Evolutionary conservation across 2,888 invertebrate genomes (phyloP).

Genomic region (Scaptomyza caliginosa): DNA sequence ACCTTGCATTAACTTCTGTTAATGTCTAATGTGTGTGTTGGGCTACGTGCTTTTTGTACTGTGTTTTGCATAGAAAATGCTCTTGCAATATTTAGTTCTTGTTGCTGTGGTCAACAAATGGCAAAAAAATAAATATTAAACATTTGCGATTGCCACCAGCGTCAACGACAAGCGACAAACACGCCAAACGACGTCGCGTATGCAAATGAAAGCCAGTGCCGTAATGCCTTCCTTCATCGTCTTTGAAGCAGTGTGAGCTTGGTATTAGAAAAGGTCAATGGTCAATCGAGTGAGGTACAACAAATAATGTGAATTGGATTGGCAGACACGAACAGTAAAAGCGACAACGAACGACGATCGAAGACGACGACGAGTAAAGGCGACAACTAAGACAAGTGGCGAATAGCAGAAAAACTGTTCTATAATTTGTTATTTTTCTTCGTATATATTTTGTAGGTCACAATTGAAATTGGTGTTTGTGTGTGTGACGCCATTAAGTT

Average conservation of each 20-base stretch:
- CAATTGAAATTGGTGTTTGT: conserved; percentile 6
- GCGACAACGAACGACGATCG: neutral
- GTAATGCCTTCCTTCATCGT: conserved; percentile 16
- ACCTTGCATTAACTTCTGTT: conserved; percentile 42
- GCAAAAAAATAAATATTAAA: conserved; percentile 80
- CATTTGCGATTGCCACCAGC: conserved; percentile 37
- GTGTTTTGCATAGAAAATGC: conserved; percentile 19
- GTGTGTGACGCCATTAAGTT: conserved; percentile 26
- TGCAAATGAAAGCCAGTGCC: conserved; percentile 46
- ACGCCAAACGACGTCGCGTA: conserved; percentile 31
- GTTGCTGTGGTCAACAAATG: conserved; percentile 76
- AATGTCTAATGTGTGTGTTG: conserved; percentile 28
- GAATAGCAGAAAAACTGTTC: conserved; percentile 24
- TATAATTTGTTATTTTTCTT: conserved; percentile 1
- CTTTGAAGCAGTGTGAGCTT: conserved; percentile 11
- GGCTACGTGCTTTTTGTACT: conserved; percentile 19
- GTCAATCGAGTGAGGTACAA: conserved; percentile 28
- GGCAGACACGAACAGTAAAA: neutral
- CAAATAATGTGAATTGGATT: conserved; percentile 23
- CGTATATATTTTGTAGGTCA: conserved; percentile 42
- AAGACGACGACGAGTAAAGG: neutral
- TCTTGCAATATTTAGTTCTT: conserved; percentile 53
- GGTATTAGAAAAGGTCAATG: conserved; percentile 42
- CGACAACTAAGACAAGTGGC: conserved; percentile 6
- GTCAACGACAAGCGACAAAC: neutral